A percentile compares a stretch with the other conserved stretches of the same genome.
Conservation (phyloP, 2,797 vertebrate genomes). For the Diceros bicornis region DNA sequence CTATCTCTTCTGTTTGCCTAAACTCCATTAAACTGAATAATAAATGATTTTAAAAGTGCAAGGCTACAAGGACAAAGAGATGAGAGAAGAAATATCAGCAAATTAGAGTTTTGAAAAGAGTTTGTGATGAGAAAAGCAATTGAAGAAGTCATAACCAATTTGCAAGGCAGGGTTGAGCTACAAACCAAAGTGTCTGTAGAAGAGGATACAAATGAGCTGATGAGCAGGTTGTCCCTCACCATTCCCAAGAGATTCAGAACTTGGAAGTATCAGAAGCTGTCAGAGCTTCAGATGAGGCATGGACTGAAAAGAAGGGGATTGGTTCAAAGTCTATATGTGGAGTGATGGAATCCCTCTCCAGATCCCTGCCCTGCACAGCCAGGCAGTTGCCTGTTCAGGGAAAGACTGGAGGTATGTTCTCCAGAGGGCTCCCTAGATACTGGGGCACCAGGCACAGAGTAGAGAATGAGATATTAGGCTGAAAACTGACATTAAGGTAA, state of each 20-base stretch:
- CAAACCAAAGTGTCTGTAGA: neutral
- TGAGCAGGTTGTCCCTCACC: neutral
- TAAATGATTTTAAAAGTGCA: slow-evolving; percentile 24
- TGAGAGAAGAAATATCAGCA: neutral
- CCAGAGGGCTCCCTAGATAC: neutral
- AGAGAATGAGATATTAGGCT: neutral
- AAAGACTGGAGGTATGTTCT: neutral
- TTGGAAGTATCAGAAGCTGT: neutral
- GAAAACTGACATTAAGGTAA: neutral
- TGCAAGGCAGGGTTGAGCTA: neutral
- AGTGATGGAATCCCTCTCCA: neutral
- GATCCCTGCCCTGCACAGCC: neutral
- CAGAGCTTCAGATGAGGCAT: neutral
- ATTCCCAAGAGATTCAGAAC: neutral
- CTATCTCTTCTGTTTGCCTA: neutral
- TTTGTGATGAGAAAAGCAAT: neutral
- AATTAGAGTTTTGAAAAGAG: neutral
- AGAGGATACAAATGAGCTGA: neutral
- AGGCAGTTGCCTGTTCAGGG: neutral
- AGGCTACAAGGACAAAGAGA: neutral
- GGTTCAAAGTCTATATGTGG: neutral
- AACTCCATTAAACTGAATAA: slow-evolving; percentile 22
- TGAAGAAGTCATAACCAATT: neutral
- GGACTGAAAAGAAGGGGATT: neutral
- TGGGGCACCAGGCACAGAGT: neutral